A percentile compares a stretch with the other conserved stretches of the same genome.
Evolutionary conservation across 1,140 invertebrate genomes (phyloP).

Genomic region (Vanessa atalanta): DNA sequence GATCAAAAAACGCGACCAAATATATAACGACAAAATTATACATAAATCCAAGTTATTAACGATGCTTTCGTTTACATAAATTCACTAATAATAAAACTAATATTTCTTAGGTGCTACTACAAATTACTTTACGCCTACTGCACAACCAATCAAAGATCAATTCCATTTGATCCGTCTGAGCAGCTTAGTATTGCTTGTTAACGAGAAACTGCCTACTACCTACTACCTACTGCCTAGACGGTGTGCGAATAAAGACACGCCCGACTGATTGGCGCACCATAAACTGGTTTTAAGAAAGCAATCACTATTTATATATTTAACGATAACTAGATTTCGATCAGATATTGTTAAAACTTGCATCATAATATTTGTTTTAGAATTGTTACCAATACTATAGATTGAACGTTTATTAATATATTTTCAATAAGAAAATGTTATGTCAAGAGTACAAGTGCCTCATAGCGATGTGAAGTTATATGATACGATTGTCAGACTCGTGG

Average conservation of each 20-base stretch:
- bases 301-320: slow-evolving; percentile 55
- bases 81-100: slow-evolving; percentile 11
- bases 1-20: too few species aligned
- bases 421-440: too few species aligned
- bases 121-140: slow-evolving; percentile 37
- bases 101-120: slow-evolving; percentile 32
- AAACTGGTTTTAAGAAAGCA: slow-evolving; percentile 50
- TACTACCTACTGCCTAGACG: slow-evolving; percentile 28
- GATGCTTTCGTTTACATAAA: background rate
- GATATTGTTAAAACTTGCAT: background rate
- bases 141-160: slow-evolving; percentile 42
- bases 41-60: background rate
- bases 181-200: slow-evolving; percentile 40
- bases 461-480: too few species aligned
- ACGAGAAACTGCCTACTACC: slow-evolving; percentile 31
- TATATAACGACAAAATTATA: background rate
- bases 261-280: slow-evolving; percentile 54
- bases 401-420: background rate
- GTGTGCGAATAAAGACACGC: slow-evolving; percentile 42
- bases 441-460: too few species aligned
- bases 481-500: too few species aligned
- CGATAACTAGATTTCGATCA: slow-evolving; percentile 33
- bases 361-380: background rate
- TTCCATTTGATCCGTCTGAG: slow-evolving; percentile 44
- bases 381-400: too few species aligned